These are phyloP conservation scores for Megaceryle alcyon DNA, from an alignment of 2,797 vertebrate genomes.

Conservation along the genomic window DNA sequence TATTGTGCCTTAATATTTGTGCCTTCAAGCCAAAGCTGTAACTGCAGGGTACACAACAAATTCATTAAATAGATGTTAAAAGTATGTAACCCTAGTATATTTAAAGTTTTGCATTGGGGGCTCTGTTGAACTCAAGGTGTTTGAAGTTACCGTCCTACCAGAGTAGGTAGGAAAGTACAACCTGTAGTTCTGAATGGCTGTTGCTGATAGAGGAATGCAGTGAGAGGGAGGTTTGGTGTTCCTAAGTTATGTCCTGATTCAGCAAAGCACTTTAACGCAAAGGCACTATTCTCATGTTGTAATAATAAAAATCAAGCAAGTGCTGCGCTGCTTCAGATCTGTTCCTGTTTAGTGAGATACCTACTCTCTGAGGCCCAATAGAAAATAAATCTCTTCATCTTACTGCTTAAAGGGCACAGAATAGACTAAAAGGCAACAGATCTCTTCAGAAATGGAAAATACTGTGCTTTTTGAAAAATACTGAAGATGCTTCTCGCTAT, in stretches of 20 bases:
- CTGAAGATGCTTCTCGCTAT: neutral
- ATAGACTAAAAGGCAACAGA: neutral
- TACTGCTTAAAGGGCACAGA: neutral
- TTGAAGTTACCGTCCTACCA: slow-evolving; percentile 60
- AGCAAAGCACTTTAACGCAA: slow-evolving; percentile 14
- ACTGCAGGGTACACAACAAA: slow-evolving; percentile 62
- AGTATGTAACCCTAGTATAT: slow-evolving; percentile 16
- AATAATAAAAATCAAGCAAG: neutral
- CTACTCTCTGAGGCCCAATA: neutral
- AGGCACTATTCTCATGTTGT: neutral
- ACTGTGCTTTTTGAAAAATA: neutral
- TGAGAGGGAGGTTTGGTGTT: neutral
- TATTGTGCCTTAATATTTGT: slow-evolving; percentile 79
- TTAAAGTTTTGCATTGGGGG: slow-evolving; percentile 45
- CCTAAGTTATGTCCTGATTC: neutral
- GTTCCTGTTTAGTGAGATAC: neutral
- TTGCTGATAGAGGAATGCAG: slow-evolving; percentile 1
- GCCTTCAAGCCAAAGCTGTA: slow-evolving; percentile 70
- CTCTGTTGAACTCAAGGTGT: slow-evolving; percentile 67
- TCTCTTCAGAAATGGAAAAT: slow-evolving; percentile 8
- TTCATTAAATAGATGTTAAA: slow-evolving; percentile 19
- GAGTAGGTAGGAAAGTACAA: neutral
- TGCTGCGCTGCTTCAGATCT: neutral
- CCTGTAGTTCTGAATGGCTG: neutral
- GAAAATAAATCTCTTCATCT: neutral